Evolutionary conservation across 2,888 invertebrate genomes (phyloP).

Genomic region (Blastobasis adustella): DNA sequence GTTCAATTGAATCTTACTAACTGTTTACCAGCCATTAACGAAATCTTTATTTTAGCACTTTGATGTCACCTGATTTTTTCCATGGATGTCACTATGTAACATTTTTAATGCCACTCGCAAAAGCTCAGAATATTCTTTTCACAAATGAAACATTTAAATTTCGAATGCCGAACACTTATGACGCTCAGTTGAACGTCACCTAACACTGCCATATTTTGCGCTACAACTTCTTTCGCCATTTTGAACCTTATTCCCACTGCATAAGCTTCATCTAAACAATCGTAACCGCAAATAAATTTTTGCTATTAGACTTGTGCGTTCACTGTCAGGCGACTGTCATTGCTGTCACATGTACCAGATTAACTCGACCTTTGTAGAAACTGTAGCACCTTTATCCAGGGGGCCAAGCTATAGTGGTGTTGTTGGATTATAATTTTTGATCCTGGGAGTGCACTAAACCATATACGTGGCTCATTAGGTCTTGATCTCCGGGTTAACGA

Average conservation of each 20-base stretch:
- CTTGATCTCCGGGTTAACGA: slow-evolving; percentile 63
- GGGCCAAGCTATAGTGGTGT: slow-evolving; percentile 30
- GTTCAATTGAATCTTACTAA: no score
- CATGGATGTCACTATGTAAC: no score
- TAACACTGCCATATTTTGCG: background rate
- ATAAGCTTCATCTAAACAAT: slow-evolving; percentile 23
- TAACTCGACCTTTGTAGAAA: slow-evolving; percentile 16
- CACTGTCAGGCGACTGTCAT: slow-evolving; percentile 51
- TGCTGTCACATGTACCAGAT: slow-evolving; percentile 21
- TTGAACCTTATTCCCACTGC: slow-evolving; percentile 17
- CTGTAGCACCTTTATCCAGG: background rate
- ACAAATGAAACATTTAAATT: slow-evolving; percentile 33
- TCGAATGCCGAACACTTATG: slow-evolving; percentile 27
- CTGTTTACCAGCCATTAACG: no score
- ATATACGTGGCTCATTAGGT: slow-evolving; percentile 67
- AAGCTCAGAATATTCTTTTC: no score
- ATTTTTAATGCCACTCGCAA: no score
- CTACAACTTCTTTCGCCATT: slow-evolving; percentile 12
- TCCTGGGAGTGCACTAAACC: slow-evolving; percentile 59
- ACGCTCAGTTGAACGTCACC: slow-evolving; percentile 16
- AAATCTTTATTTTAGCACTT: no score
- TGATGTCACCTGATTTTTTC: no score
- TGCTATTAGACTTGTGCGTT: slow-evolving; percentile 34
- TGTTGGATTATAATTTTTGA: slow-evolving; percentile 57
- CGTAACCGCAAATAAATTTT: slow-evolving; percentile 20